Conservation (phyloP, 2,113 vertebrate genomes). For the Periophthalmus modestus region DNA sequence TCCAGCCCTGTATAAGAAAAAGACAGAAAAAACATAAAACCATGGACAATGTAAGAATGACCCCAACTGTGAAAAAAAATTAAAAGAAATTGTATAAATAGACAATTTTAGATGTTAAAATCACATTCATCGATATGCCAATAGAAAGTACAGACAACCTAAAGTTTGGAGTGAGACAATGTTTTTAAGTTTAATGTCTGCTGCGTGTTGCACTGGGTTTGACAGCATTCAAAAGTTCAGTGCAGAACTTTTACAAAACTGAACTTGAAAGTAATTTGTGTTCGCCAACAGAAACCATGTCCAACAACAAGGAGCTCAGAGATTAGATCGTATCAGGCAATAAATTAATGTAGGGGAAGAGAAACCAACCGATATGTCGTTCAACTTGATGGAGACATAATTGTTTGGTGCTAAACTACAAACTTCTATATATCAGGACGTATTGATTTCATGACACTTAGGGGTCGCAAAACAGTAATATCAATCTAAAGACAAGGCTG, state of each 20-base stretch:
- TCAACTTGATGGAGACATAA: neutral
- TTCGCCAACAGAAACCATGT: neutral
- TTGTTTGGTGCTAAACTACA: neutral
- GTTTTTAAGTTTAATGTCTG: neutral
- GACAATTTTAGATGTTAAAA: too few species aligned
- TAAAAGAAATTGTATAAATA: too few species aligned
- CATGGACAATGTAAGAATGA: neutral
- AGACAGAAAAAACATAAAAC: neutral
- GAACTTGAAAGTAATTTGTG: neutral
- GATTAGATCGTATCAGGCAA: neutral
- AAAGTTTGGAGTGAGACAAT: neutral
- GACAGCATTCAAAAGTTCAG: neutral
- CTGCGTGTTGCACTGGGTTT: neutral
- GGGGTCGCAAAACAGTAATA: neutral
- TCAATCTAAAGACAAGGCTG: conserved; percentile 6
- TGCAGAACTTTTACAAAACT: neutral
- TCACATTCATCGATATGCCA: neutral
- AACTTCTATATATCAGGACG: neutral
- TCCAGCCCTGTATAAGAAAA: too few species aligned
- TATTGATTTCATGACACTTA: neutral
- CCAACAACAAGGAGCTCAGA: neutral
- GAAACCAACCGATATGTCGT: neutral
- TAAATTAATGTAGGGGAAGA: neutral
- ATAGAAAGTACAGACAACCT: neutral
- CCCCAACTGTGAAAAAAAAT: too few species aligned